Evolutionary conservation across 2,113 vertebrate genomes (phyloP).

Genomic region (Rhinopithecus roxellana): DNA sequence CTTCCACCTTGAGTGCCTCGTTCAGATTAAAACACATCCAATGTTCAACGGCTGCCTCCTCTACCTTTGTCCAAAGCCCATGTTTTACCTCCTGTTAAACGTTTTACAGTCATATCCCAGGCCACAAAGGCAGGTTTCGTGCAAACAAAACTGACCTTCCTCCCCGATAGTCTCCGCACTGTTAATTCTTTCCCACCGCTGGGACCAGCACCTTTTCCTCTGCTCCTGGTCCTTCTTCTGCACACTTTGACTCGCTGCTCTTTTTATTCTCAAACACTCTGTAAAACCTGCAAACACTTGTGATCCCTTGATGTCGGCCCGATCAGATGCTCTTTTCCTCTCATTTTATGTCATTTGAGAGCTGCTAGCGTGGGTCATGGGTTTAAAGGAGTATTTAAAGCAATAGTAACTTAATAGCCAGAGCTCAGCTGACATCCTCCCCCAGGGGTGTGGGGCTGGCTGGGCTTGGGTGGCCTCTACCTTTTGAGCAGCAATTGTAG

Average conservation of each 20-base stretch:
- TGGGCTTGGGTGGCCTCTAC: neutral
- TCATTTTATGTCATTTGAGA: conserved; percentile 45
- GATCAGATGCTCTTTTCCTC: neutral
- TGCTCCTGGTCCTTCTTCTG: neutral
- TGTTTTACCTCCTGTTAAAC: neutral
- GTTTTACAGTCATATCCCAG: neutral
- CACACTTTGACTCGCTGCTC: neutral
- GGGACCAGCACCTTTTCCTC: neutral
- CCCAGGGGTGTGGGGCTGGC: neutral
- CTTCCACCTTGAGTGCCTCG: accelerated
- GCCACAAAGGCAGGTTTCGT: neutral
- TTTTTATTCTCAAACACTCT: neutral
- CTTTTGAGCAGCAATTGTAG: neutral
- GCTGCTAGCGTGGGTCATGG: neutral
- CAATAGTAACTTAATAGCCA: conserved; percentile 58
- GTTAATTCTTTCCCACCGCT: accelerated
- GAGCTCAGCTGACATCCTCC: neutral
- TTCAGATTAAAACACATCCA: neutral
- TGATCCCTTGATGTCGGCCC: neutral
- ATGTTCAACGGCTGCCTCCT: neutral
- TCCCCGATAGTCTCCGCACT: accelerated
- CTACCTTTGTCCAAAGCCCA: neutral
- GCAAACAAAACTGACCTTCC: neutral
- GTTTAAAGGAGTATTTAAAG: conserved; percentile 66
- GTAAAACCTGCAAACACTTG: neutral